phyloP scores from a whole-genome alignment of 2,888 invertebrate genomes.

The Allacma fusca region DNA sequence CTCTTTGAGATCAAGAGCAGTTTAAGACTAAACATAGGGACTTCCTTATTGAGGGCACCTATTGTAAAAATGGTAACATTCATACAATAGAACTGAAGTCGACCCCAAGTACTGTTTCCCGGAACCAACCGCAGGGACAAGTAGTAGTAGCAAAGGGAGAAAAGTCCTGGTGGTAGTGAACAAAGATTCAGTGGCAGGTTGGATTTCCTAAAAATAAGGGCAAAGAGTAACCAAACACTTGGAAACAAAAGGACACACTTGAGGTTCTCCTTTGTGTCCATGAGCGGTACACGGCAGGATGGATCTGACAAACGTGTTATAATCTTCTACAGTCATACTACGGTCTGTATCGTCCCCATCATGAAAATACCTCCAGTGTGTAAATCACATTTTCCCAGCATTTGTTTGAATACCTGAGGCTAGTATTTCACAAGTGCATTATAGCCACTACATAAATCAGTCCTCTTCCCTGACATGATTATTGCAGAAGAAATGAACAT shows the following conservation, averaged over 20 bases:
- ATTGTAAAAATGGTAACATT: too few relatives aligned
- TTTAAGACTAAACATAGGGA: too few relatives aligned
- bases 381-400: conserved; percentile 6
- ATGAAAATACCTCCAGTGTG: not conserved
- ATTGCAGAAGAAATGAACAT: not conserved
- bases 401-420: not conserved
- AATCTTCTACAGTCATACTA: not conserved
- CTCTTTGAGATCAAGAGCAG: too few relatives aligned
- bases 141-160: not conserved
- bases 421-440: not conserved
- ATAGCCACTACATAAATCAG: not conserved
- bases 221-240: not conserved
- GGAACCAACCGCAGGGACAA: not conserved
- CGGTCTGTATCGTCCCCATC: not conserved
- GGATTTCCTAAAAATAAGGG: not conserved
- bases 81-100: too few relatives aligned
- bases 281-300: not conserved
- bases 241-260: conserved; percentile 13
- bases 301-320: not conserved
- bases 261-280: not conserved
- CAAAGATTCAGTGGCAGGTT: not conserved
- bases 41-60: too few relatives aligned
- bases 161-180: not conserved
- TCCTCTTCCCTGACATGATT: not conserved
- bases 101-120: too few relatives aligned